phyloP scores from a whole-genome alignment of 2,797 vertebrate species.

The Australoheros facetus region DNA sequence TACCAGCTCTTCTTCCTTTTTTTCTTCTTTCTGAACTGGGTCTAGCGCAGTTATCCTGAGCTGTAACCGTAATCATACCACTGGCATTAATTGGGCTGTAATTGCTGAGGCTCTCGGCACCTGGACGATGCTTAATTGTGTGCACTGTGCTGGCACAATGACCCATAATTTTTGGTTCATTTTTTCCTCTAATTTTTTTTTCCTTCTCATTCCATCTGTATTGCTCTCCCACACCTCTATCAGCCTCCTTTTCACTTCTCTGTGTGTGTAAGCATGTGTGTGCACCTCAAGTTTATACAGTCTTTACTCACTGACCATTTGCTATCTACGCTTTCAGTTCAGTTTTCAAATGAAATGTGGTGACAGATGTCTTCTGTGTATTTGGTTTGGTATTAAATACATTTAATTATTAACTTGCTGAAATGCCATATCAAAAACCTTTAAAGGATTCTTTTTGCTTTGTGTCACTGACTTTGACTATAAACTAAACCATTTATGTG shows the following conservation, averaged over 20 bases:
- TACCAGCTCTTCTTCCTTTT: conserved; percentile 67
- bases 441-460: neutral
- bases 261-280: neutral
- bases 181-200: conserved; percentile 67
- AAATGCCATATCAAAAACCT: neutral
- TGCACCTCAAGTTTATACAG: neutral
- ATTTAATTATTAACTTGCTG: neutral
- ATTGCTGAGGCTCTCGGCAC: conserved; percentile 84
- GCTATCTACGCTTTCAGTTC: conserved; percentile 13
- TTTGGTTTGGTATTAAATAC: neutral
- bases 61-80: conserved; percentile 79
- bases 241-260: conserved; percentile 40
- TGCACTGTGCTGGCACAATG: conserved; percentile 85
- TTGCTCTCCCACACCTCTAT: conserved; percentile 58
- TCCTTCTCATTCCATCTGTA: conserved; percentile 61
- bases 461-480: neutral
- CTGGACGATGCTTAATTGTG: conserved; percentile 88
- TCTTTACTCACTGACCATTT: conserved; percentile 41
- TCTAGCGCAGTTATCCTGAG: conserved; percentile 77
- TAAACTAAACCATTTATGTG: neutral
- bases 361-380: neutral
- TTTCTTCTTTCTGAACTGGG: conserved; percentile 55
- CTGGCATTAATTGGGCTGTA: conserved; percentile 86
- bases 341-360: conserved; percentile 1
- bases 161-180: conserved; percentile 85